These are phyloP conservation scores for Sinocyclocheilus rhinocerous DNA, from an alignment of 2,113 vertebrate species.

Conservation along the genomic window DNA sequence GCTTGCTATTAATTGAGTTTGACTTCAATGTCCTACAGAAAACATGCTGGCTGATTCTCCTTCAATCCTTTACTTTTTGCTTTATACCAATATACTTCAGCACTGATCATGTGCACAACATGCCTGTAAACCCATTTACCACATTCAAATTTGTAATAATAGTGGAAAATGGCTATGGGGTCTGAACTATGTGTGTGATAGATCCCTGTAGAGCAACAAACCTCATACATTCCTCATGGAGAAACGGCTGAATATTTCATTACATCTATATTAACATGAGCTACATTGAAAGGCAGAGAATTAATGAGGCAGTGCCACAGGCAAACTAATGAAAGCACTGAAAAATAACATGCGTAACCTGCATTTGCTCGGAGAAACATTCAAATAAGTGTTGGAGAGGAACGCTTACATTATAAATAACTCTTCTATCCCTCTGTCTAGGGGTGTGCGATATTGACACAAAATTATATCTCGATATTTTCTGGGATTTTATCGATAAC, in stretches of 20 bases:
- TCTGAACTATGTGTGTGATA: constrained; percentile 40
- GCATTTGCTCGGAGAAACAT: constrained; percentile 13
- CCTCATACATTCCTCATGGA: constrained; percentile 46
- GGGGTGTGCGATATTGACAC: too few species aligned
- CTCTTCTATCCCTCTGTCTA: background rate
- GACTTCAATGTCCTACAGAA: background rate
- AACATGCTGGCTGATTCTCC: background rate
- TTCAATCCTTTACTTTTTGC: background rate
- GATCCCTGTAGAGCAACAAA: constrained; percentile 46
- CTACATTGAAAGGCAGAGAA: constrained; percentile 40
- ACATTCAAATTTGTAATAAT: background rate
- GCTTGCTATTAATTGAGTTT: background rate
- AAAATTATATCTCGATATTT: too few species aligned
- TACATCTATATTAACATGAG: constrained; percentile 41
- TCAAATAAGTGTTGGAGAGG: constrained; percentile 19
- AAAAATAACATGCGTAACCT: constrained; percentile 22
- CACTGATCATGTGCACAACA: background rate
- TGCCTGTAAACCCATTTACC: background rate
- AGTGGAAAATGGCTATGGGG: background rate
- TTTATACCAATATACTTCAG: background rate
- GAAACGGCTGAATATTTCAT: constrained; percentile 47
- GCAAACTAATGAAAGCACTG: constrained; percentile 27
- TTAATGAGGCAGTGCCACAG: constrained; percentile 37
- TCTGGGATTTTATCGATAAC: too few species aligned
- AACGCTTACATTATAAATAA: background rate